Percentiles rank a stretch among this genome's conserved stretches.
Conservation (phyloP, 1,140 invertebrate genomes). For the Alviniconcha marisindica region DNA sequence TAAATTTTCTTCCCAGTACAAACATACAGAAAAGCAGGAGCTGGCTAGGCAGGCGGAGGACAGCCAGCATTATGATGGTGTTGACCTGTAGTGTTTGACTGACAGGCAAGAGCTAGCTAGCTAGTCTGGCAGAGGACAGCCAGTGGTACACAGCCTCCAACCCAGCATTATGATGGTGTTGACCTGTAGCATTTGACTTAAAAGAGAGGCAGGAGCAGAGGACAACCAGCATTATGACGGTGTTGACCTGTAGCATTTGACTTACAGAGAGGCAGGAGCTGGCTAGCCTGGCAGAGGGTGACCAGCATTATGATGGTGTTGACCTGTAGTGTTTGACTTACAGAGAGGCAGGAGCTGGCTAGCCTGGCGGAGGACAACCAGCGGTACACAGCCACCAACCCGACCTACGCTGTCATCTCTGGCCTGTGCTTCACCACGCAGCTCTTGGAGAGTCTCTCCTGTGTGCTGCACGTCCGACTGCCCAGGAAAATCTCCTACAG, state of each 20-base stretch:
- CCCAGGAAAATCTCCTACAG: conserved; percentile 86
- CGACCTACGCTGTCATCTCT: conserved; percentile 85
- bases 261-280: conserved; percentile 80
- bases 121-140: conserved; percentile 78
- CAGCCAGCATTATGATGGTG: conserved; percentile 61
- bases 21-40: conserved; percentile 81
- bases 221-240: conserved; percentile 71
- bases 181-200: conserved; percentile 55
- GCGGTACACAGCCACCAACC: conserved; percentile 81
- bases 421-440: conserved; percentile 89
- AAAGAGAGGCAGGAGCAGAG: conserved; percentile 81
- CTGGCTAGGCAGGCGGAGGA: conserved; percentile 77
- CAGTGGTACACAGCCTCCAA: conserved; percentile 80
- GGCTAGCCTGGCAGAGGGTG: conserved; percentile 78
- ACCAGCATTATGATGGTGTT: conserved; percentile 53
- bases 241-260: conserved; percentile 29
- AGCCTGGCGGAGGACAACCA: conserved; percentile 79
- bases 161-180: conserved; percentile 65
- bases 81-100: conserved; percentile 46
- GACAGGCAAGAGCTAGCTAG: conserved; percentile 80
- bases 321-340: conserved; percentile 55
- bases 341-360: conserved; percentile 80
- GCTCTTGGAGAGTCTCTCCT: conserved; percentile 86
- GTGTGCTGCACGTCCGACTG: conserved; percentile 85
- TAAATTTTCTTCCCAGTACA: no score